phyloP scores from a whole-genome alignment of 2,888 invertebrate genomes.

The Lycocerus yunnanus region DNA sequence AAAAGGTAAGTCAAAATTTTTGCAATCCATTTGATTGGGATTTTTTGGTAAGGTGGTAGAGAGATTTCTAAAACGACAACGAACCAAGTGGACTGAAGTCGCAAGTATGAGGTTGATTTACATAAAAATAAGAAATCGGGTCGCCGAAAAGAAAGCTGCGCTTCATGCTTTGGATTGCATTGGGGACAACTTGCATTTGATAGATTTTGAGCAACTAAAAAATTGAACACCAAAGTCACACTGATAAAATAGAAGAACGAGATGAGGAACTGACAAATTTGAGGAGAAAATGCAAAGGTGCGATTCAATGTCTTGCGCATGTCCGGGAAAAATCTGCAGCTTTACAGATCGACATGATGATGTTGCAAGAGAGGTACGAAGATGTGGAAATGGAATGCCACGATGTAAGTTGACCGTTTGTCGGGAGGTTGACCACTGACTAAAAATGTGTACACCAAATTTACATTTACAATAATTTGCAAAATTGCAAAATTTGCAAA shows the following conservation, averaged over 20 bases:
- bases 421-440: too few species aligned
- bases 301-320: constrained; percentile 59
- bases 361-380: constrained; percentile 35
- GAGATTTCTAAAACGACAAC: constrained; percentile 43
- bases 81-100: constrained; percentile 41
- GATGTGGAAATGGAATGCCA: constrained; percentile 34
- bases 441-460: too few species aligned
- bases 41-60: constrained; percentile 37
- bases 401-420: constrained; percentile 35
- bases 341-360: constrained; percentile 44
- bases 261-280: constrained; percentile 59
- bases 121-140: constrained; percentile 46
- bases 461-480: too few species aligned
- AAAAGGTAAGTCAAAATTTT: constrained; percentile 39
- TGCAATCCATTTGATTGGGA: neutral
- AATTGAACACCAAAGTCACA: constrained; percentile 60
- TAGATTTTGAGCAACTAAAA: constrained; percentile 63
- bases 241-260: constrained; percentile 62
- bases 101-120: constrained; percentile 44
- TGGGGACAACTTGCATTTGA: constrained; percentile 58
- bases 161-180: constrained; percentile 54
- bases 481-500: too few species aligned
- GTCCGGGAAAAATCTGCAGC: constrained; percentile 60
- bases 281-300: constrained; percentile 56
- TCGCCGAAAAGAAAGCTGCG: constrained; percentile 45